Conservation (phyloP, 2,888 invertebrate species). For the Zelleria hepariella region DNA sequence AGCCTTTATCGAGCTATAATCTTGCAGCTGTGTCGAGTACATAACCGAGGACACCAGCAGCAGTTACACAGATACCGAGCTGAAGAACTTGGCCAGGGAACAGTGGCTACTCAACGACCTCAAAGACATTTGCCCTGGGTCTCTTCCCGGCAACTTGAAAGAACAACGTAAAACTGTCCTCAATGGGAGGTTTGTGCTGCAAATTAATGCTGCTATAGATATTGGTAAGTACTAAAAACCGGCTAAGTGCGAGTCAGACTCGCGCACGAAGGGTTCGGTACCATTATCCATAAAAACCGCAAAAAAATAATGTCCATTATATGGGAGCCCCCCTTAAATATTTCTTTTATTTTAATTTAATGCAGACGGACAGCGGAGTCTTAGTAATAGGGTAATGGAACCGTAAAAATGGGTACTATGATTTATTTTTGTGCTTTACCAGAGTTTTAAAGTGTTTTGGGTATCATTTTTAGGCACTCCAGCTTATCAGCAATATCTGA, state of each 20-base stretch:
- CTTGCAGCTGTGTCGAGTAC: slow-evolving; percentile 67
- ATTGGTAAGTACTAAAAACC: slow-evolving; percentile 56
- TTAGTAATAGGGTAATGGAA: too few species aligned
- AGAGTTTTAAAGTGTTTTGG: too few species aligned
- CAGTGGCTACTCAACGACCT: slow-evolving; percentile 79
- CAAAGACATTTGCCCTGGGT: slow-evolving; percentile 74
- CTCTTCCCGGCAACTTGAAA: slow-evolving; percentile 70
- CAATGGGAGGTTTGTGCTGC: slow-evolving; percentile 72
- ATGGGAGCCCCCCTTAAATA: too few species aligned
- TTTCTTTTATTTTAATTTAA: too few species aligned
- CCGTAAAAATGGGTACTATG: too few species aligned
- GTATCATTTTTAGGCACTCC: slow-evolving; percentile 46
- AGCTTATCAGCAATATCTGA: slow-evolving; percentile 73
- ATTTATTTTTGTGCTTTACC: too few species aligned
- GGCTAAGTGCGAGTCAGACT: too few species aligned
- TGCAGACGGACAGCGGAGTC: too few species aligned
- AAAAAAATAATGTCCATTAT: too few species aligned
- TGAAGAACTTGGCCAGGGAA: slow-evolving; percentile 71
- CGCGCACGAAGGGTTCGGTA: too few species aligned
- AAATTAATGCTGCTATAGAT: slow-evolving; percentile 74
- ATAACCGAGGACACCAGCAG: slow-evolving; percentile 51
- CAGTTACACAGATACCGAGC: slow-evolving; percentile 51
- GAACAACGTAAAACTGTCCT: slow-evolving; percentile 55
- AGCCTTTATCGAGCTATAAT: background rate
- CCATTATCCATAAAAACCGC: too few species aligned